Conservation (phyloP, 2,797 vertebrate genomes). For the Rhodeus uyekii region DNA sequence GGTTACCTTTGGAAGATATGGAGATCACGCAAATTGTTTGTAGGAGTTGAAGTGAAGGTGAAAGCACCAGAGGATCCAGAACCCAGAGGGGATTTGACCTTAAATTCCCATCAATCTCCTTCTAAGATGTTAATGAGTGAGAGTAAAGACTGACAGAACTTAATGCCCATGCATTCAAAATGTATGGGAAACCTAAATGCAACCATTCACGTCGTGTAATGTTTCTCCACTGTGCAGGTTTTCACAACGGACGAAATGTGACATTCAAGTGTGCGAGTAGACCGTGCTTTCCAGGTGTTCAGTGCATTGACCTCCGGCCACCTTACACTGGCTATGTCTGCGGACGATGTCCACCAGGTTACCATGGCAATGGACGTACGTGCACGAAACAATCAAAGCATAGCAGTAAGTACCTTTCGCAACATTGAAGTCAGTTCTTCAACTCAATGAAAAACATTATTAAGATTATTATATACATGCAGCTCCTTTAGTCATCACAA, state of each 20-base stretch:
- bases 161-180: not conserved
- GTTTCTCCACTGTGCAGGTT: conserved; percentile 39
- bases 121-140: not conserved
- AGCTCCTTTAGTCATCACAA: not conserved
- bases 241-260: conserved; percentile 3
- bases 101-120: conserved; percentile 1
- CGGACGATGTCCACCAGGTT: conserved; percentile 77
- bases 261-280: conserved; percentile 71
- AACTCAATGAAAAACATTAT: not conserved
- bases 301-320: conserved; percentile 75
- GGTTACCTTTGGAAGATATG: not conserved
- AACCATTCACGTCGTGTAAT: not conserved
- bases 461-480: not conserved
- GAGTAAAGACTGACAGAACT: not conserved
- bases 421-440: not conserved
- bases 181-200: not conserved
- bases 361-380: conserved; percentile 74
- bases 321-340: conserved; percentile 79
- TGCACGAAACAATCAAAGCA: conserved; percentile 68
- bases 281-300: conserved; percentile 79
- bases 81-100: not conserved
- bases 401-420: conserved; percentile 57
- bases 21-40: conserved; percentile 26
- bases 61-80: conserved; percentile 1
- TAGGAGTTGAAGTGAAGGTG: conserved; percentile 40